Conservation (phyloP, 2,888 invertebrate species). For the Trypoxylon attenuatum region DNA sequence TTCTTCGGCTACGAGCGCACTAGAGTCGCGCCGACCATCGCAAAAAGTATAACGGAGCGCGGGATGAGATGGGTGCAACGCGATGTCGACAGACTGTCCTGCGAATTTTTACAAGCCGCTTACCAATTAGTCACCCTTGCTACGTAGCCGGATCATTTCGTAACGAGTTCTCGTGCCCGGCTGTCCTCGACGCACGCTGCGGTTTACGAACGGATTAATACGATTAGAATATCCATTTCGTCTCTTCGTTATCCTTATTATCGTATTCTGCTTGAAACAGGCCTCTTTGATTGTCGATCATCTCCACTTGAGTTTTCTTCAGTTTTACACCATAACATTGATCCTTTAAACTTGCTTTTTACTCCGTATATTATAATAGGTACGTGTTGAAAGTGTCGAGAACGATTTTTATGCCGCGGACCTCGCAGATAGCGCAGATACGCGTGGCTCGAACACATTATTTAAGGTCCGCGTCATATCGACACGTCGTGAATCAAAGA, state of each 20-base stretch:
- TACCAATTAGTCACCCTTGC: constrained; percentile 48
- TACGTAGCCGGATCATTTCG: constrained; percentile 44
- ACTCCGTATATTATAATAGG: no score
- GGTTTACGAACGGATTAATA: background rate
- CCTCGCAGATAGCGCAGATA: constrained; percentile 29
- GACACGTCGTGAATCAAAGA: constrained; percentile 45
- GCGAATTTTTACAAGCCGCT: constrained; percentile 46
- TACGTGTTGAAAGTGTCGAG: no score
- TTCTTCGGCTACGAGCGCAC: no score
- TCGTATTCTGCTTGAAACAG: no score
- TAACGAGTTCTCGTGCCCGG: constrained; percentile 24
- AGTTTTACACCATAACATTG: no score
- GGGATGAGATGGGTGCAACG: constrained; percentile 35
- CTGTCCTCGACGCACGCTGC: background rate
- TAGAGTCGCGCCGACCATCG: constrained; percentile 22
- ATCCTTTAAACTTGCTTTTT: no score
- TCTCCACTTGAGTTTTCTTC: no score
- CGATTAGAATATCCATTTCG: no score
- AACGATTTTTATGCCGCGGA: constrained; percentile 9
- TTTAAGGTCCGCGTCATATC: constrained; percentile 50
- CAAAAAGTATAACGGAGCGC: constrained; percentile 45
- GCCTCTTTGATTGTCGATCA: no score
- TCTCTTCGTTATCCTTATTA: no score
- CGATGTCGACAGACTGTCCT: constrained; percentile 46
- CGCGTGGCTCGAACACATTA: constrained; percentile 37